Percentiles rank a stretch among this genome's conserved stretches.
These are phyloP conservation scores for Monopis laevigella DNA, from an alignment of 2,888 invertebrate species.

Conservation along the genomic window DNA sequence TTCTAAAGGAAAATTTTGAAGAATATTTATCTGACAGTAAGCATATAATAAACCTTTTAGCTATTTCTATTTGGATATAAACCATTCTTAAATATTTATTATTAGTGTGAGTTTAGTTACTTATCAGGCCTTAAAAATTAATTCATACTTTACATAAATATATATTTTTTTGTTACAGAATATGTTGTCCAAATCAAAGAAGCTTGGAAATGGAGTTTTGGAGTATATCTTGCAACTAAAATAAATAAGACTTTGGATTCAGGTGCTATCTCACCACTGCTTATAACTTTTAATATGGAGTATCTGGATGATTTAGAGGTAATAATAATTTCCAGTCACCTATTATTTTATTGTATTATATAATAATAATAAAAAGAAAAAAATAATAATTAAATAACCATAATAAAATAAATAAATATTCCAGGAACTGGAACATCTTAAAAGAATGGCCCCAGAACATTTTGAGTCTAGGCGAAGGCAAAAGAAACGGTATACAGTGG, in stretches of 20 bases:
- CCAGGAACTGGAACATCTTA: constrained; percentile 50
- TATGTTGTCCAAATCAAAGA: constrained; percentile 74
- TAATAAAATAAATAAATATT: too few relatives aligned
- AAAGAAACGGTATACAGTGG: constrained; percentile 45
- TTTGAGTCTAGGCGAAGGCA: constrained; percentile 42
- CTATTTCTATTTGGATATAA: too few relatives aligned
- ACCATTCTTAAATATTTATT: too few relatives aligned
- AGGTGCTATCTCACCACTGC: constrained; percentile 66
- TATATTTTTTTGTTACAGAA: constrained; percentile 25
- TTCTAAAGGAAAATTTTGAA: constrained; percentile 64
- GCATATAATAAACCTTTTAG: too few relatives aligned
- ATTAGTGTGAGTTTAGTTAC: too few relatives aligned
- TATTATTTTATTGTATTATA: constrained; percentile 3
- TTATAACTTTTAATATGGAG: constrained; percentile 67
- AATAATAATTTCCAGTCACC: too few relatives aligned
- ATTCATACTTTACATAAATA: constrained; percentile 6
- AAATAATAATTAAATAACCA: too few relatives aligned
- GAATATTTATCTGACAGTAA: constrained; percentile 42
- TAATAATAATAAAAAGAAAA: too few relatives aligned
- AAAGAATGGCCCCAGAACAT: constrained; percentile 47
- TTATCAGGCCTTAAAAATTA: not conserved
- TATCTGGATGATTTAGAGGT: constrained; percentile 70
- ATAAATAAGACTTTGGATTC: constrained; percentile 67
- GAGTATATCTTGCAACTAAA: constrained; percentile 62
- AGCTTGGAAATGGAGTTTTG: constrained; percentile 80